These are phyloP conservation scores for Cyphomyrmex costatus DNA, from an alignment of 1,140 invertebrate species.

Conservation along the genomic window DNA sequence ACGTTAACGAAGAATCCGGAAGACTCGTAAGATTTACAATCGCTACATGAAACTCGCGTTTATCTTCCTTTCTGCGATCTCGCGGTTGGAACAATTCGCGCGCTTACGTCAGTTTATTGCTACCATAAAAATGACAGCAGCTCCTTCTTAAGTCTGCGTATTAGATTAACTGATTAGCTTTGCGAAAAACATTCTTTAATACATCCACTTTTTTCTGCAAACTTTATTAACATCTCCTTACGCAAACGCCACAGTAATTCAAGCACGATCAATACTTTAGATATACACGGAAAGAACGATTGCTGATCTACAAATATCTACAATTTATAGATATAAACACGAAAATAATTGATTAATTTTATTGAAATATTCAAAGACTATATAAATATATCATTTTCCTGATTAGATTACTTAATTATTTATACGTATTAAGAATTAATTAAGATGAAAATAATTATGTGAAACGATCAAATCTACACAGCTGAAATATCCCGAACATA, in stretches of 20 bases:
- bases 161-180: constrained; percentile 22
- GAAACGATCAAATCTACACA: too few species aligned
- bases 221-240: not conserved
- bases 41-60: not conserved
- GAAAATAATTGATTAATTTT: too few species aligned
- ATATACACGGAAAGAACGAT: too few species aligned
- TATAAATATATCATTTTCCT: too few species aligned
- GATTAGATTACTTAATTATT: too few species aligned
- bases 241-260: not conserved
- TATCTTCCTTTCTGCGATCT: not conserved
- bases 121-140: constrained; percentile 26
- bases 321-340: too few species aligned
- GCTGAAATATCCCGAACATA: too few species aligned
- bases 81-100: not conserved
- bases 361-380: too few species aligned
- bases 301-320: too few species aligned
- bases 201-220: not conserved
- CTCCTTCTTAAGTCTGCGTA: not conserved
- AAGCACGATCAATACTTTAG: not conserved
- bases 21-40: constrained; percentile 23
- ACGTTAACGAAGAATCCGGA: constrained; percentile 19
- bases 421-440: too few species aligned
- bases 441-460: too few species aligned
- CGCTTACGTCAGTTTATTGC: constrained; percentile 39
- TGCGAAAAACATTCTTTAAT: not conserved